Base-by-base conservation (phyloP, 2,797 vertebrate genomes). In the Characodon lateralis region DNA sequence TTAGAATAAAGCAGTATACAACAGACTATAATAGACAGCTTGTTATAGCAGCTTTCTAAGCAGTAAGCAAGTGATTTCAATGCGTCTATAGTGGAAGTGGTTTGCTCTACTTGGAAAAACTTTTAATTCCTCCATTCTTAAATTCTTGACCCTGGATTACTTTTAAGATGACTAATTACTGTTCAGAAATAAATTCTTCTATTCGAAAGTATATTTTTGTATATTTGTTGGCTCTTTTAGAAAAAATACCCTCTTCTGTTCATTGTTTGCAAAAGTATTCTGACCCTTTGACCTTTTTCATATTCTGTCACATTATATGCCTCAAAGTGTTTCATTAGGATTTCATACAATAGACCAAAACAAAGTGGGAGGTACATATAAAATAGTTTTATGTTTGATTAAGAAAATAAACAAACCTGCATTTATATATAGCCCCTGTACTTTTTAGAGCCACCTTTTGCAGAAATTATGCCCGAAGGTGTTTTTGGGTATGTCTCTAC, bases 141-240 rank as follows among this genome's bases (percentile, higher is more conserved):
- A 77, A 88, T 87, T 85, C 70, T 80, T 93, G 91, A 94, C 92
- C 89, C 78, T 58, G 73, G 89, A 82, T 91, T 91, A 89, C 82
- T 74, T 87, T 92, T 89, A 86, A 88, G 71, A 87, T 91, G 90
- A 87, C 86, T 90, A 91, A 93, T 93, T 91, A 88, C 76, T 77
- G 75, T 78, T 78, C 75, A 75, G 77, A 89, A 91, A 88, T 85
- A 91, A 91, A 91, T 81, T 89, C 77, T 82, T 88, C 73, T 43
- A 76, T 79, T 85, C 88, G 71, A 89, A 91, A 84, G 74, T 73
- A 74, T 74, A 76, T 88, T 89, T 83, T 59, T 70, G 63, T 76
- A n/a, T 31, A 56, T 80, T 84, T 58, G 76, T 78, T 82, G 74
- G 59, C 83, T 81, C 18, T 83, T 80, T 81, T 81, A 80, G 75